phyloP scores from a whole-genome alignment of 1,140 invertebrate species.

The Hycleus cichorii region DNA sequence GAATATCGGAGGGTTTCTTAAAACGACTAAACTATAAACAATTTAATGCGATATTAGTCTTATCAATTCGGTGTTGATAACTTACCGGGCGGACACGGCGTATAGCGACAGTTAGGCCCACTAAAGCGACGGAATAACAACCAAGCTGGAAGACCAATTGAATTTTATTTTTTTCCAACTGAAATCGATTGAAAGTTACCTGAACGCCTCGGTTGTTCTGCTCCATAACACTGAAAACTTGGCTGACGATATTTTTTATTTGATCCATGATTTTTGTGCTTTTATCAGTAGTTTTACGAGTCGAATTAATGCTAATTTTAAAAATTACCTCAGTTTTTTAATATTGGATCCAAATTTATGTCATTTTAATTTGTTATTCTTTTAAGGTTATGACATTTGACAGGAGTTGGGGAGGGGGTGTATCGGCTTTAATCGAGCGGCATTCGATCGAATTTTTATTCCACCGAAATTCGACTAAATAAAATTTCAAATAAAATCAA shows the following conservation, averaged over 20 bases:
- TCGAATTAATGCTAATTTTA: neutral
- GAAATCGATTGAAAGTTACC: slow-evolving; percentile 29
- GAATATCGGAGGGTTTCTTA: slow-evolving; percentile 43
- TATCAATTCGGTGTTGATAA: slow-evolving; percentile 20
- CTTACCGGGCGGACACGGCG: slow-evolving; percentile 47
- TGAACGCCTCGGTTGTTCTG: slow-evolving; percentile 41
- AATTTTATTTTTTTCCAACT: slow-evolving; percentile 6
- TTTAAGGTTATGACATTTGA: neutral
- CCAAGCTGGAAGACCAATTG: slow-evolving; percentile 39
- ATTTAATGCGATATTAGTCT: too few species aligned
- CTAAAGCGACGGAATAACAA: slow-evolving; percentile 46
- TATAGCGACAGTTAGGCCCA: slow-evolving; percentile 43
- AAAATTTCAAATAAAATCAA: too few species aligned
- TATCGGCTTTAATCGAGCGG: too few species aligned
- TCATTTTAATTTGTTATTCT: neutral
- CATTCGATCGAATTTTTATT: too few species aligned
- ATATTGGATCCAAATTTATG: too few species aligned
- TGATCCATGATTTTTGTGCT: slow-evolving; percentile 13
- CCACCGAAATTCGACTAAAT: too few species aligned
- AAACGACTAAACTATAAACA: slow-evolving; percentile 44
- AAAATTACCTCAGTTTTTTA: neutral
- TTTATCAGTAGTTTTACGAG: neutral
- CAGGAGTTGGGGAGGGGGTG: neutral
- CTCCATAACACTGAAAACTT: slow-evolving; percentile 40
- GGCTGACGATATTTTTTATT: slow-evolving; percentile 31